Evolutionary conservation across 2,797 vertebrate genomes (phyloP).

Genomic region (Epinephelus awoara): DNA sequence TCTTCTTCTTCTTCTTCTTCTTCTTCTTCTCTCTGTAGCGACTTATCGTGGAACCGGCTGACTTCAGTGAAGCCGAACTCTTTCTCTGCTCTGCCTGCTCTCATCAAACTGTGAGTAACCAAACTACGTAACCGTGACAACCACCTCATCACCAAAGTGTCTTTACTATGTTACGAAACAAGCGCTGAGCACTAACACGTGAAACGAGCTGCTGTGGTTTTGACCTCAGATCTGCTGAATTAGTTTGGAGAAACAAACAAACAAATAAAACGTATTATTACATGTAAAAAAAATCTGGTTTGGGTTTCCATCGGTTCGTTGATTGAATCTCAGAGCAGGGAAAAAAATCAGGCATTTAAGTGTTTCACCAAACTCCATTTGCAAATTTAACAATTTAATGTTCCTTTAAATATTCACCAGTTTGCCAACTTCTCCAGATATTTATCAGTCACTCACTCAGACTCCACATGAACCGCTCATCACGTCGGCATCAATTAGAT

Average conservation of each 20-base stretch:
- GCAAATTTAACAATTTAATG: too few species aligned
- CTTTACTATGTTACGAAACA: neutral
- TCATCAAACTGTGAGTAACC: conserved; percentile 93
- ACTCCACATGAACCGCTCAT: too few species aligned
- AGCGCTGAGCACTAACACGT: neutral
- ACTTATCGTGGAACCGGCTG: conserved; percentile 94
- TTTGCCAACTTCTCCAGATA: too few species aligned
- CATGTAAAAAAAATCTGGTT: neutral
- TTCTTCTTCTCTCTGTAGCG: conserved; percentile 75
- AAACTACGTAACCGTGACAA: conserved; percentile 86
- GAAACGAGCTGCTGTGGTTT: neutral
- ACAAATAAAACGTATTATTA: neutral
- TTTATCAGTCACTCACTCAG: too few species aligned
- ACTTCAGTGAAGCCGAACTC: conserved; percentile 86
- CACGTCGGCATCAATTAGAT: too few species aligned
- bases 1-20: neutral
- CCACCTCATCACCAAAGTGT: neutral
- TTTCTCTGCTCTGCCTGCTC: conserved; percentile 91
- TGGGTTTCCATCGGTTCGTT: neutral
- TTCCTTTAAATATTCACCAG: too few species aligned
- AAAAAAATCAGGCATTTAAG: neutral
- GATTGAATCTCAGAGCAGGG: too few species aligned
- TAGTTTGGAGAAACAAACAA: neutral
- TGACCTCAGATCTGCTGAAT: neutral
- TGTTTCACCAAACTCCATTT: too few species aligned